Percentiles rank a stretch among this genome's conserved stretches.
Evolutionary conservation across 2,113 vertebrate species (phyloP).

Genomic region (Psittacara wagleri): DNA sequence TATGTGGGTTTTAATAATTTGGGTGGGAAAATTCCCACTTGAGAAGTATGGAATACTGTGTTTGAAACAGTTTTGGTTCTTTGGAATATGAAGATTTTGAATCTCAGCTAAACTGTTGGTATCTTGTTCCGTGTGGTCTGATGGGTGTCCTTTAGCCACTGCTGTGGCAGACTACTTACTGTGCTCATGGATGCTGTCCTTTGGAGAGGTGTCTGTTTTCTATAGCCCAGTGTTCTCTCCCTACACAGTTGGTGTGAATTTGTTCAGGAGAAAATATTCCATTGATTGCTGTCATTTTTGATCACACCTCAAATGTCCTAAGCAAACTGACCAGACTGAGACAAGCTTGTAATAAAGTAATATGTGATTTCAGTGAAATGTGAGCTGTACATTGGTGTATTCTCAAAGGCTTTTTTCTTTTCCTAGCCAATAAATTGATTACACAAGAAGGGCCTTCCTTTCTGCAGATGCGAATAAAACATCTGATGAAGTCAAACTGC

Average conservation of each 20-base stretch:
- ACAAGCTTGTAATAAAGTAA: background rate
- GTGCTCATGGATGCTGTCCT: background rate
- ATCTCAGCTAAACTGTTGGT: background rate
- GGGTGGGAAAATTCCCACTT: background rate
- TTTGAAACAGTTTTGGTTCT: background rate
- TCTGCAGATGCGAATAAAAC: conserved; percentile 96
- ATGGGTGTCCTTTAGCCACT: background rate
- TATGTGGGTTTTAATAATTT: background rate
- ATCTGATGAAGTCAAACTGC: conserved; percentile 93
- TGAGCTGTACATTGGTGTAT: background rate
- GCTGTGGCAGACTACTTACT: background rate
- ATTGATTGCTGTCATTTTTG: background rate
- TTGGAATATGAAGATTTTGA: background rate
- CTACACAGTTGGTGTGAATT: background rate
- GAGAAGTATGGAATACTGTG: background rate
- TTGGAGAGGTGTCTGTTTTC: background rate
- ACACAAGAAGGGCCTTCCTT: conserved; percentile 93
- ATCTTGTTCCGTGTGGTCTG: background rate
- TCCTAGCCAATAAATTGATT: conserved; percentile 87
- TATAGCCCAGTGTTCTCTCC: background rate
- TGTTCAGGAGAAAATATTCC: background rate
- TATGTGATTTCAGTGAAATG: background rate
- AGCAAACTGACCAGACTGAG: background rate
- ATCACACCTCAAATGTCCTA: background rate
- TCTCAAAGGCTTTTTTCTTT: conserved; percentile 63